Percentiles rank a stretch among this genome's conserved stretches.
Conservation (phyloP, 2,113 vertebrate genomes). For the Melanostigma gelatinosum region DNA sequence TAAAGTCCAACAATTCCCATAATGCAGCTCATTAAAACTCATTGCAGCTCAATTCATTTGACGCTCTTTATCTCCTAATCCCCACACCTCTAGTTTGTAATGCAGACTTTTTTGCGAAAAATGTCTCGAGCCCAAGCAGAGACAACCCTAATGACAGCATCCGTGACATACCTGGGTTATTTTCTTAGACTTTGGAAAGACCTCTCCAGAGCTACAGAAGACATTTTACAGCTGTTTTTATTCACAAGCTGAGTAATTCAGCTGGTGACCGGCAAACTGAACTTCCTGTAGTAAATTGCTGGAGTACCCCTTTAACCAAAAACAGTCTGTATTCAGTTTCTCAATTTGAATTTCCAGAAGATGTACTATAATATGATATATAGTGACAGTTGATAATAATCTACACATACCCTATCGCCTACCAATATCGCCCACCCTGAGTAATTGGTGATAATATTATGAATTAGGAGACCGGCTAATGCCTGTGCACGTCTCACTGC, state of each 20-base stretch:
- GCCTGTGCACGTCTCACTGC: constrained; percentile 33
- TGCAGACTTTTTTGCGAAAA: background rate
- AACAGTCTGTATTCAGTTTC: background rate
- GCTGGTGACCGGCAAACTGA: background rate
- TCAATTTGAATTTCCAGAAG: background rate
- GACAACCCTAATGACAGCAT: background rate
- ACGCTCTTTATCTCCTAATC: background rate
- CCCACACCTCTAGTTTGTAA: background rate
- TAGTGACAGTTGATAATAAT: background rate
- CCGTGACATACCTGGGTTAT: background rate
- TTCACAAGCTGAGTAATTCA: background rate
- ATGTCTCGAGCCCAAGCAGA: background rate
- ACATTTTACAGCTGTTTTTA: background rate
- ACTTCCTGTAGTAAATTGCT: background rate
- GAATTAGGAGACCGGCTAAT: constrained; percentile 25
- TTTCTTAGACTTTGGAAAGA: background rate
- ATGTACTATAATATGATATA: background rate
- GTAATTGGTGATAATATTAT: background rate
- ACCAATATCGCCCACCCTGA: background rate
- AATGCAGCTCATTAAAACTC: background rate
- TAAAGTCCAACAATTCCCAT: background rate
- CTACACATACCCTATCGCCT: background rate
- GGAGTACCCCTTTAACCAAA: constrained; percentile 6
- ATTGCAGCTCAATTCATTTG: background rate
- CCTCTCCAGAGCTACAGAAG: background rate